phyloP scores from a whole-genome alignment of 1,140 invertebrate genomes.

The Drosophila mauritiana region DNA sequence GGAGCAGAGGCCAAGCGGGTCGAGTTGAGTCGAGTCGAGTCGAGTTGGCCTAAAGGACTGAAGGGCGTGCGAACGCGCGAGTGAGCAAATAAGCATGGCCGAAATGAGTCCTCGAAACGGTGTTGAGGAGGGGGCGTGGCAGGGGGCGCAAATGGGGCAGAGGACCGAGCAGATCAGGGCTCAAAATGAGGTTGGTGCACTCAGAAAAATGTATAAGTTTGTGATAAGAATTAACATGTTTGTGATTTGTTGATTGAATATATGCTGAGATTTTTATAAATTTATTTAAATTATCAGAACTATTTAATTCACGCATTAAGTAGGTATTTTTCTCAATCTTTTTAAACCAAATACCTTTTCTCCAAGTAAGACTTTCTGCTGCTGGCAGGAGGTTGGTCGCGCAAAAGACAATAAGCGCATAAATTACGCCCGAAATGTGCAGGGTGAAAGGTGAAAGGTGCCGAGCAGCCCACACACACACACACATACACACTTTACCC shows the following conservation, averaged over 20 bases:
- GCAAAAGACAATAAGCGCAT: slow-evolving; percentile 77
- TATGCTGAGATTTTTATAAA: no score
- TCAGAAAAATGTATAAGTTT: neutral
- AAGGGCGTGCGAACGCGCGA: slow-evolving; percentile 43
- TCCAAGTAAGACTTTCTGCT: slow-evolving; percentile 2
- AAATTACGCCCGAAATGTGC: slow-evolving; percentile 75
- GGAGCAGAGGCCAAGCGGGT: neutral
- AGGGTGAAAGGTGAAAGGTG: slow-evolving; percentile 36
- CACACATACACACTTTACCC: slow-evolving; percentile 7
- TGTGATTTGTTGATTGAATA: no score
- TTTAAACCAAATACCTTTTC: neutral
- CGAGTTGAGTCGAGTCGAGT: no score
- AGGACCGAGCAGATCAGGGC: slow-evolving; percentile 23
- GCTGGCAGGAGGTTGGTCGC: slow-evolving; percentile 20
- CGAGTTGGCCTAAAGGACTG: slow-evolving; percentile 5
- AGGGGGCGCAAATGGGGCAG: slow-evolving; percentile 7
- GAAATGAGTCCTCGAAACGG: slow-evolving; percentile 51
- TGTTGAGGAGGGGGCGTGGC: slow-evolving; percentile 6
- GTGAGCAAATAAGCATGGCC: slow-evolving; percentile 53
- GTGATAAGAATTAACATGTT: neutral
- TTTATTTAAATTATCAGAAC: neutral
- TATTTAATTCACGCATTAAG: neutral
- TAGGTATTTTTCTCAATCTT: neutral
- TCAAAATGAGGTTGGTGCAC: slow-evolving; percentile 15
- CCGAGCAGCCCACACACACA: slow-evolving; percentile 10